Conservation (phyloP, 2,113 vertebrate species). For the Lophochroa leadbeateri region DNA sequence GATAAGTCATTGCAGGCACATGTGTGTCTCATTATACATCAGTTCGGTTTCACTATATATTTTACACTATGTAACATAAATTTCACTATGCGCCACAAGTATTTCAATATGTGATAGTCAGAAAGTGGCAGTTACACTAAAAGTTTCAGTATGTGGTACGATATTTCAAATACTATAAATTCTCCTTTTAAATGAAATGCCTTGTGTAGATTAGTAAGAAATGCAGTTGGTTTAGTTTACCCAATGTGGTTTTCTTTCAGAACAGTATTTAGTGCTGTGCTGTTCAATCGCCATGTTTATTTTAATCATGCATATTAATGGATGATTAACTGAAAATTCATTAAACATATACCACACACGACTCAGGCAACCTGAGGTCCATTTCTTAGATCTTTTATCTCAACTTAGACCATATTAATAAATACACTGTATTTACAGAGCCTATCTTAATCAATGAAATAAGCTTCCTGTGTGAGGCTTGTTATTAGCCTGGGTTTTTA, state of each 20-base stretch:
- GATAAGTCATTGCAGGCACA: constrained; percentile 63
- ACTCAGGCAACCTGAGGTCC: neutral
- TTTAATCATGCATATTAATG: constrained; percentile 15
- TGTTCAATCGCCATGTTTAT: neutral
- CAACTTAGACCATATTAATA: neutral
- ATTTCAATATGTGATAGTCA: constrained; percentile 69
- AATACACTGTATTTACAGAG: neutral
- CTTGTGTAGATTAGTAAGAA: constrained; percentile 27
- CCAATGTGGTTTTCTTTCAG: constrained; percentile 7
- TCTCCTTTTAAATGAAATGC: constrained; percentile 43
- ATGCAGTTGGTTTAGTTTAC: constrained; percentile 36
- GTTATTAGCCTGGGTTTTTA: accelerated
- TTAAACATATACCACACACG: neutral
- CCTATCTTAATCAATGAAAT: neutral
- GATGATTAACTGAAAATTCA: constrained; percentile 38
- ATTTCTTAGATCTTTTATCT: neutral
- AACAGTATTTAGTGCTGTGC: neutral
- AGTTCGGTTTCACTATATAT: constrained; percentile 70
- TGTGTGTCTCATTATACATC: constrained; percentile 67
- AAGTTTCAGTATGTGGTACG: constrained; percentile 68
- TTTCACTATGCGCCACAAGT: constrained; percentile 64
- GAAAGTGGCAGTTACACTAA: constrained; percentile 69
- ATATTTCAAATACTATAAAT: constrained; percentile 61
- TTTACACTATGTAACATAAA: constrained; percentile 74
- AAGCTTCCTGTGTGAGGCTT: neutral